Percentiles rank a stretch among this genome's conserved stretches.
phyloP scores from a whole-genome alignment of 2,113 vertebrate genomes.

The Petroica traversi region DNA sequence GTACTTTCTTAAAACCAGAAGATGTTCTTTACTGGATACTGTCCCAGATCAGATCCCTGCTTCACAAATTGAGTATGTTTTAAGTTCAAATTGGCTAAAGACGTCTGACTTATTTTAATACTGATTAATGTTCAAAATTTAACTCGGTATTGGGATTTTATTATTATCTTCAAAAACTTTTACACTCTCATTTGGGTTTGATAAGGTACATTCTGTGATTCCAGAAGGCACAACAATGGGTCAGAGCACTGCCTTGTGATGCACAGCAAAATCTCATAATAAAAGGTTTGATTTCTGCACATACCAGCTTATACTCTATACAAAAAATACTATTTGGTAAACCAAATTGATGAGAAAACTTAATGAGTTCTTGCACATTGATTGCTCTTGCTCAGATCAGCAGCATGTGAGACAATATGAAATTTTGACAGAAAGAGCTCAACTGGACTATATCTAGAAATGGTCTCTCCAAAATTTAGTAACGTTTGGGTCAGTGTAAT shows the following conservation, averaged over 20 bases:
- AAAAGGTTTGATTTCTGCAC: background rate
- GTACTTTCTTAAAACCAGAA: background rate
- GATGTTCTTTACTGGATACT: background rate
- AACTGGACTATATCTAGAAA: background rate
- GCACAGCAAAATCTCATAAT: background rate
- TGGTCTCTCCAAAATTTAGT: background rate
- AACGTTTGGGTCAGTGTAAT: background rate
- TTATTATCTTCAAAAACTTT: background rate
- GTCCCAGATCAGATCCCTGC: background rate
- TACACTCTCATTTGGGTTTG: background rate
- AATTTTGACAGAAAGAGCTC: background rate
- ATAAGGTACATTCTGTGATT: background rate
- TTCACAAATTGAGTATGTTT: background rate
- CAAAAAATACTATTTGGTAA: background rate
- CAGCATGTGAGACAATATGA: background rate
- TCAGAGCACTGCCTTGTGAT: background rate
- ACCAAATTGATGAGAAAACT: background rate
- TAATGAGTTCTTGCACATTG: background rate
- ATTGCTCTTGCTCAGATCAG: background rate
- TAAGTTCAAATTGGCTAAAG: background rate
- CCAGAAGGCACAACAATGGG: background rate
- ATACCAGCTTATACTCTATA: background rate
- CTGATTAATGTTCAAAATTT: background rate
- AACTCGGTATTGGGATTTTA: background rate
- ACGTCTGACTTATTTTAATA: background rate